Evolutionary conservation across 2,888 invertebrate genomes (phyloP), one percentile per base, ranked within the genome.

Genomic region (Mythimna vitellina): DNA sequence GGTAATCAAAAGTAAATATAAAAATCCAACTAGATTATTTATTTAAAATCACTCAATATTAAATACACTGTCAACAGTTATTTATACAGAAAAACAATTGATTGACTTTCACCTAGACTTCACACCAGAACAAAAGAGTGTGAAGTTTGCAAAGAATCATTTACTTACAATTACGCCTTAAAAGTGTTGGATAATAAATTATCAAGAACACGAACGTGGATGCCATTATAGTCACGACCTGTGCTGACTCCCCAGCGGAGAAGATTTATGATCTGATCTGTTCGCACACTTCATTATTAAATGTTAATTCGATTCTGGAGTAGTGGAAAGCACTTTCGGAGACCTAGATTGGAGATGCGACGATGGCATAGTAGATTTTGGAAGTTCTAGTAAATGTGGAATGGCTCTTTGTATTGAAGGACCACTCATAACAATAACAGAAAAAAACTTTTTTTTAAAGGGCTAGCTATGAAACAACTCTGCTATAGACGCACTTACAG

Each of bases 151-250:
- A 72, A 84, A 87, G 65, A 85, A 85, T 84, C 84, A 89, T 90
- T 89, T 87, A 81, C 76, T 85, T 76, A 88, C 88, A 90, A 90
- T 90, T 89, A 89, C 84, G 83, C 80, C 71, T 84, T 86, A 85
- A 83, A 84, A 84, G 86, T 87, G 86, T 89, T 86, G 78, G 54
- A 87, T 87, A 87, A 92, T 94, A 94, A 93, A 93, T 93, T 90
- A 92, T 87, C 78, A 65, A 73, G 84, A 82, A 84, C 86, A 85
- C 88, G 84, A 85, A 72, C 86, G 75, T 79, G 84, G 85, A 89
- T 92, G 92, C 90, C 91, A 91, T 92, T 93, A 90, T 73, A 90
- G 93, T 94, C 95, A 95, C 95, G 95, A 94, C 88, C 88, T 89
- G 90, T 90, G 92, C 91, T 93, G 91, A 92, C 92, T 91, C 87